phyloP scores from a whole-genome alignment of 92 coral and sea anemone species.

The Porites lobata region DNA sequence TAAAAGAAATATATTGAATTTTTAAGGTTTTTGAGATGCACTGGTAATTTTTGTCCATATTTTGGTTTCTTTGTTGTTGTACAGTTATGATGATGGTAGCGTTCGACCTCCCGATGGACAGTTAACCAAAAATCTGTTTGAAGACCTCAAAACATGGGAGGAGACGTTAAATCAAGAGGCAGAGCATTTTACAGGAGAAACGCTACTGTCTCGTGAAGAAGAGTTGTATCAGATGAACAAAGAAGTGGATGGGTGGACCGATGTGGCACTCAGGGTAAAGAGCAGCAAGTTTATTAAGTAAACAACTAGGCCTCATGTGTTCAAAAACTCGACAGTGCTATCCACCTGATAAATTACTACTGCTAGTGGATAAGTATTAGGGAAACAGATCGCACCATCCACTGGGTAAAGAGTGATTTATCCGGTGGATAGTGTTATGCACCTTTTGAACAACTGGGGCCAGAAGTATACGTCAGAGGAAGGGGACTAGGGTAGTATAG shows the following conservation, averaged over 20 bases:
- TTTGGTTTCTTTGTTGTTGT: background rate
- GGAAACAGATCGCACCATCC: too few species aligned
- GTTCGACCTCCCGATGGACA: slow-evolving; percentile 86
- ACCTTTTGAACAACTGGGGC: too few species aligned
- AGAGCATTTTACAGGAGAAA: slow-evolving; percentile 92
- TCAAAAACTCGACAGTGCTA: too few species aligned
- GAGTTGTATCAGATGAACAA: slow-evolving; percentile 89
- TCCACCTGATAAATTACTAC: too few species aligned
- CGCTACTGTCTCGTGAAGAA: slow-evolving; percentile 88
- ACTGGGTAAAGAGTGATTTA: too few species aligned
- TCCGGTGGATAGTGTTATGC: too few species aligned
- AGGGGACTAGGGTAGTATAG: too few species aligned
- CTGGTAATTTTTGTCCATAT: too few species aligned
- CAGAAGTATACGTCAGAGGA: too few species aligned
- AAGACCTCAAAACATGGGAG: slow-evolving; percentile 88
- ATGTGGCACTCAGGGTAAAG: slow-evolving; percentile 91
- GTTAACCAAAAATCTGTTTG: slow-evolving; percentile 73
- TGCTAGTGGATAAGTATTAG: too few species aligned
- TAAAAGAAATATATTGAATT: too few species aligned
- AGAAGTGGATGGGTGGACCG: slow-evolving; percentile 96
- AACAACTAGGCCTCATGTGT: background rate
- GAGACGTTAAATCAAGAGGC: slow-evolving; percentile 91
- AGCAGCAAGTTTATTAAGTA: background rate
- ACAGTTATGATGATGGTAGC: slow-evolving; percentile 91
- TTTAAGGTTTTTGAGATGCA: too few species aligned